These are phyloP conservation scores for Elegia similella DNA, from an alignment of 2,888 invertebrate species.

Conservation along the genomic window DNA sequence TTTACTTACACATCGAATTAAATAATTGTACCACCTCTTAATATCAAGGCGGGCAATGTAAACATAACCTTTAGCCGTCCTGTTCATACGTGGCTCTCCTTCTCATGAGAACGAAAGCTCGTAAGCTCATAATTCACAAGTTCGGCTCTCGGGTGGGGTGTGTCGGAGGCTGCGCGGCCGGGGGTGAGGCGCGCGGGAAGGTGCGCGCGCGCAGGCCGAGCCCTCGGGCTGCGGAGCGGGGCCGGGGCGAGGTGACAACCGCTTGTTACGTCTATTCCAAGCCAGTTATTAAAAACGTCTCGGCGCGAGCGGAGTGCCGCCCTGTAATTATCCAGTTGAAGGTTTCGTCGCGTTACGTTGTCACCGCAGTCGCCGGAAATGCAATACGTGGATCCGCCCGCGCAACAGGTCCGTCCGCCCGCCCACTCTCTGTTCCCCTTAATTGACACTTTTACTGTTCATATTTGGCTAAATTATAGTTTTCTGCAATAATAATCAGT, in stretches of 20 bases:
- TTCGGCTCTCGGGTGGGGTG: constrained; percentile 53
- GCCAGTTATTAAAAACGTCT: constrained; percentile 83
- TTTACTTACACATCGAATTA: constrained; percentile 27
- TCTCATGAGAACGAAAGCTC: constrained; percentile 45
- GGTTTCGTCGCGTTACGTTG: constrained; percentile 68
- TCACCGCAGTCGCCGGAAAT: constrained; percentile 74
- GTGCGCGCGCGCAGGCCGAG: constrained; percentile 58
- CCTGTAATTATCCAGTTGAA: constrained; percentile 80
- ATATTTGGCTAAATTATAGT: constrained; percentile 9
- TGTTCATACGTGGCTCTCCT: constrained; percentile 46
- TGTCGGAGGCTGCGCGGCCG: constrained; percentile 64
- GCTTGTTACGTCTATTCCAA: constrained; percentile 80
- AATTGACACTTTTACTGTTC: constrained; percentile 32
- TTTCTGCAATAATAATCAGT: background rate
- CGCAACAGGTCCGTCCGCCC: constrained; percentile 77
- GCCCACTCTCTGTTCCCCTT: constrained; percentile 50
- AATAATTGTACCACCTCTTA: constrained; percentile 28
- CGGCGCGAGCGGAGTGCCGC: constrained; percentile 81
- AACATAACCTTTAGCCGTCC: constrained; percentile 56
- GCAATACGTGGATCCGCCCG: constrained; percentile 79
- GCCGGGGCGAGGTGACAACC: constrained; percentile 78
- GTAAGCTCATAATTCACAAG: constrained; percentile 71
- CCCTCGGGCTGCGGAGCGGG: constrained; percentile 54
- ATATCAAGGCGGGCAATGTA: constrained; percentile 36
- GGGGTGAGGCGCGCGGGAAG: constrained; percentile 34